Evolutionary conservation across 2,113 vertebrate genomes (phyloP).

Genomic region (Patagioenas fasciata): DNA sequence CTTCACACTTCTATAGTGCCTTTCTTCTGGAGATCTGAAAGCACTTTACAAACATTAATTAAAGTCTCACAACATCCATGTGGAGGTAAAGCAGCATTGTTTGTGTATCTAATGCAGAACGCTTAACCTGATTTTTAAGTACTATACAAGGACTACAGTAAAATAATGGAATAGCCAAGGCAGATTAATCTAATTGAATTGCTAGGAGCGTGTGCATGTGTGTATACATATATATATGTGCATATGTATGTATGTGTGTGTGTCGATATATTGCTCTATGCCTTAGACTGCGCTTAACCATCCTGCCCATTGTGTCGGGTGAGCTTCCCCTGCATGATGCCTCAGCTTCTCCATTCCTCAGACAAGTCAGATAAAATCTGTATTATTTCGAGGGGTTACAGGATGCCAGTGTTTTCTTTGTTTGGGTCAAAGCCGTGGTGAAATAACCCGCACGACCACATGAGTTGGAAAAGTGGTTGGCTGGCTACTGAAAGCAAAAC

Average conservation of each 20-base stretch:
- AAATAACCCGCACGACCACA: neutral
- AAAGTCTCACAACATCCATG: slow-evolving; percentile 45
- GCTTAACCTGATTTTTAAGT: slow-evolving; percentile 49
- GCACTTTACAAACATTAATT: slow-evolving; percentile 68
- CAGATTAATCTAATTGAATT: slow-evolving; percentile 6
- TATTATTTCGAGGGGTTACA: neutral
- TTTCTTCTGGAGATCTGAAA: slow-evolving; percentile 63
- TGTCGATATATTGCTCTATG: neutral
- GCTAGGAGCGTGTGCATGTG: neutral
- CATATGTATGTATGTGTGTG: no score
- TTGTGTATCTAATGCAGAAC: slow-evolving; percentile 31
- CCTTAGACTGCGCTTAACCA: neutral
- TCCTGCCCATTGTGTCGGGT: neutral
- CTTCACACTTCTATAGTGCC: slow-evolving; percentile 48
- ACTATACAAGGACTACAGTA: neutral
- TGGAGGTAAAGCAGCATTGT: slow-evolving; percentile 49
- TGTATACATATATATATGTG: rapidly evolving
- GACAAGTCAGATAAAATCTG: neutral
- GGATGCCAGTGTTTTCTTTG: neutral
- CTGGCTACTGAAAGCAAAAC: neutral
- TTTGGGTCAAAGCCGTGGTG: neutral
- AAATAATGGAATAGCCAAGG: slow-evolving; percentile 12
- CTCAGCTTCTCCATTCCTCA: neutral
- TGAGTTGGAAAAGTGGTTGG: neutral
- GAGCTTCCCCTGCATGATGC: neutral